phyloP scores from a whole-genome alignment of 2,113 vertebrate genomes.

The Alectura lathami region DNA sequence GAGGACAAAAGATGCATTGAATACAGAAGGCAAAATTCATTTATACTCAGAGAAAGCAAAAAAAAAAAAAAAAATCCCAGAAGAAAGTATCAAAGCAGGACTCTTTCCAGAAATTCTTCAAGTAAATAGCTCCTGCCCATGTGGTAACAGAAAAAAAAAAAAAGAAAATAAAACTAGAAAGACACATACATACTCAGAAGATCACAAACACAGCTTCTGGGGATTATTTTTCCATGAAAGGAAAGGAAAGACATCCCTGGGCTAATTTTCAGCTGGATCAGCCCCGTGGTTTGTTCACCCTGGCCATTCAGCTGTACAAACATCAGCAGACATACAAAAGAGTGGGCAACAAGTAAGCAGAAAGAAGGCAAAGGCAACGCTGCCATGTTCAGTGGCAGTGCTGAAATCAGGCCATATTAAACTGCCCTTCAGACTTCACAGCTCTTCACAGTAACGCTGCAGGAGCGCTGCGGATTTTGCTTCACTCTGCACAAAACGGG shows the following conservation, averaged over 20 bases:
- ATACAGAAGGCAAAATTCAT: constrained; percentile 59
- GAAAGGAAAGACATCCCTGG: constrained; percentile 10
- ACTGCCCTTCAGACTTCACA: background rate
- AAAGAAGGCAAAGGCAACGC: constrained; percentile 3
- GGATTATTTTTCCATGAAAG: constrained; percentile 57
- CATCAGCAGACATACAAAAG: constrained; percentile 13
- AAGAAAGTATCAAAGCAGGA: constrained; percentile 66
- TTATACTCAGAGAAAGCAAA: constrained; percentile 49
- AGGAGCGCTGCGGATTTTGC: background rate
- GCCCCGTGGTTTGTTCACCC: constrained; percentile 5
- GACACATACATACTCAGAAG: constrained; percentile 43
- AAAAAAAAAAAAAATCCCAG: constrained; percentile 64
- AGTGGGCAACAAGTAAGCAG: constrained; percentile 33
- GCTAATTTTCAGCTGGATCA: constrained; percentile 34
- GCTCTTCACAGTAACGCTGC: constrained; percentile 18
- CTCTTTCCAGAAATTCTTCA: constrained; percentile 63
- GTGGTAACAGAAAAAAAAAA: constrained; percentile 10
- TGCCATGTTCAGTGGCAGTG: background rate
- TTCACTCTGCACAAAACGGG: background rate
- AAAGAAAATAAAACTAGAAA: constrained; percentile 69
- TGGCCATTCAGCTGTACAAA: constrained; percentile 39
- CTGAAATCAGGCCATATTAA: constrained; percentile 27
- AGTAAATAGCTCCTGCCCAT: constrained; percentile 61
- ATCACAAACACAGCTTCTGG: constrained; percentile 64
- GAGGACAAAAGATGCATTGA: constrained; percentile 56